Conservation (phyloP, 1,140 invertebrate genomes). For the Schlechtendalia chinensis region DNA sequence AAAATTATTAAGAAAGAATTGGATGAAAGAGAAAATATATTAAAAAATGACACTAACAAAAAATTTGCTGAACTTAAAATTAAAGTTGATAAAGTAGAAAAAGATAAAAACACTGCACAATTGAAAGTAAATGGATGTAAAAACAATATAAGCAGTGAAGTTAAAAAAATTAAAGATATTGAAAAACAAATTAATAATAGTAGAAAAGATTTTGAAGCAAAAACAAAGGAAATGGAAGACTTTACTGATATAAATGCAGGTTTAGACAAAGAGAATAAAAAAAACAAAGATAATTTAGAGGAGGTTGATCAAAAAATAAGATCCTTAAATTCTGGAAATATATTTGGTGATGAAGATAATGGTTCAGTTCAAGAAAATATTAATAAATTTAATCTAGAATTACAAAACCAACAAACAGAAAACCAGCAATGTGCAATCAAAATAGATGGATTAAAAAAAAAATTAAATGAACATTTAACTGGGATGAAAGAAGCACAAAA, state of each 20-base stretch:
- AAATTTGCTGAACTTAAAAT: background rate
- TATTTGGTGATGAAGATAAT: slow-evolving; percentile 40
- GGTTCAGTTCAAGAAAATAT: slow-evolving; percentile 44
- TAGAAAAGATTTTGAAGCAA: slow-evolving; percentile 55
- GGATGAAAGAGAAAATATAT: background rate
- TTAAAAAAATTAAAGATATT: slow-evolving; percentile 25
- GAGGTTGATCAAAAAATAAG: slow-evolving; percentile 39
- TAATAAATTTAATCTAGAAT: slow-evolving; percentile 34
- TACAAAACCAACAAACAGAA: slow-evolving; percentile 33
- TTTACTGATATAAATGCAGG: slow-evolving; percentile 52
- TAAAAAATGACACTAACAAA: background rate
- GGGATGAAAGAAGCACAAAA: slow-evolving; percentile 43
- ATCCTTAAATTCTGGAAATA: slow-evolving; percentile 47
- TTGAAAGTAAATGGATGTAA: slow-evolving; percentile 18
- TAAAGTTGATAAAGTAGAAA: slow-evolving; percentile 15
- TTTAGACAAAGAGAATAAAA: slow-evolving; percentile 24
- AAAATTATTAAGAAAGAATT: background rate
- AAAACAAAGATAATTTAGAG: slow-evolving; percentile 13
- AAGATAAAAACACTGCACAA: slow-evolving; percentile 8
- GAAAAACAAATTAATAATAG: slow-evolving; percentile 57
- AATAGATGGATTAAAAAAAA: slow-evolving; percentile 43
- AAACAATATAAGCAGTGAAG: slow-evolving; percentile 8
- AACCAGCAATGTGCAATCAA: slow-evolving; percentile 39
- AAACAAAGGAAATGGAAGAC: slow-evolving; percentile 54
- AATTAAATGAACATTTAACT: slow-evolving; percentile 29